Base-by-base conservation (phyloP, 2,113 vertebrate genomes). In the Tricholaema leucomelas region DNA sequence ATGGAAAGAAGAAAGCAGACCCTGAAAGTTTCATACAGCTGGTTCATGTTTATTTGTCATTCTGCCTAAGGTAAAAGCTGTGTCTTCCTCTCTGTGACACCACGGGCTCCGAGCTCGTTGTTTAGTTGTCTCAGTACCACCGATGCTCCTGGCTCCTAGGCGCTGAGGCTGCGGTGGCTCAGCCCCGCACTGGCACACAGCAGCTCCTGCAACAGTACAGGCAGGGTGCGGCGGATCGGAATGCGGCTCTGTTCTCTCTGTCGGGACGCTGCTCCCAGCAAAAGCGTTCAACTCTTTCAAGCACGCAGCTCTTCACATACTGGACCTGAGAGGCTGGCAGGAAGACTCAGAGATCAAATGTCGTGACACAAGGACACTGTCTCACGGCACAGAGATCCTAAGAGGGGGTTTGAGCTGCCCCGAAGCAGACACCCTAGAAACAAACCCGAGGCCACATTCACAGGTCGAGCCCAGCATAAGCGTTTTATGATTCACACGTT, bases 241-340 rank as follows among this genome's bases (percentile, higher is more conserved):
- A 50, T 35, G n/a, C 1, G 1, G 52, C 17, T 61, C 31, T 1
- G 0, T 24, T 59, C 23, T 12, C 52, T 77, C 60, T 35, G 6
- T 52, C 65, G 35, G 60, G 65, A 36, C 11, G 21, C 30, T 48
- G 27, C 15, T 36, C 19, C 70, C 42, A 61, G 24, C 2, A 31
- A 36, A 64, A 65, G 8, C 1, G 0, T 46, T 52, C 25, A 4
- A 6, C 15, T 33, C 16, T 71, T 76, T 81, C 54, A 35, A 36
- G 58, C 19, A 17, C 2, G 21, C 30, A 42, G 23, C 9, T 63
- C 31, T 60, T 40, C 38, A 30, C 20, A 28, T 8, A 48, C 10
- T 14, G 50, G 16, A 35, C 13, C 36, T 54, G 44, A 85, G 56
- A 58, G n/a, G 69, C 44, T 55, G 36, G 23, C 23, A 58, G 54